Base-by-base conservation (phyloP, 2,113 vertebrate genomes). In the Andinoacara biseriatus region DNA sequence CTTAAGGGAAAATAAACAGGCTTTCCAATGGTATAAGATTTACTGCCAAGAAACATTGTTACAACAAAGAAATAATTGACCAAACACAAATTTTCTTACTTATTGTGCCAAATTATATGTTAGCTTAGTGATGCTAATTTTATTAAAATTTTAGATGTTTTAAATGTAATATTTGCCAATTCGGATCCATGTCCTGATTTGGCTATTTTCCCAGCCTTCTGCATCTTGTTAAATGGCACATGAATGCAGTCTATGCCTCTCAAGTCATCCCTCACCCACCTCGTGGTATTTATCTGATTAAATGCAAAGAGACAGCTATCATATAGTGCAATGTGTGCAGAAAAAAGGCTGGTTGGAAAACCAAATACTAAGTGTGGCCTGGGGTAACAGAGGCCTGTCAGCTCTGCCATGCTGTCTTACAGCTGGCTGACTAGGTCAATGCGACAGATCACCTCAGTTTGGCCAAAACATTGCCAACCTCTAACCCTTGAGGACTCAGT, bases 261-360 rank as follows among this genome's bases (percentile, higher is more conserved):
- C 84, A 63, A 57, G 75, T 54, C 83, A 15, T 77, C 43, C 61
- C 82, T 80, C 78, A 24, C 87, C 88, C 87, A 94, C 91, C 84
- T 85, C 9, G 31, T 95, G 93, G 90, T 94, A 95, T 95, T 95
- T 95, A 80, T 86, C 58, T 88, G 93, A 93, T 85, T 87, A 79
- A 92, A 96, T 95, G 77, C 86, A 89, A 80, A 94, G 65, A 83
- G 95, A 95, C 93, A 93, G 90, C 91, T 92, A 95, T 95, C 94
- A 94, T 93, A 94, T 83, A 92, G 93, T 84, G 80, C 69, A 26
- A 81, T 67, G 86, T 91, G 90, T 78, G 79, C 58, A 86, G 89
- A 84, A 91, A 91, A 91, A 84, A 83, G 81, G 86, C 86, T 54
- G 87, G 83, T 83, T 89, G 78, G 90, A 90, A 92, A 94, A 87